Conservation (phyloP, 2,113 vertebrate species). For the Pygoscelis adeliae region DNA sequence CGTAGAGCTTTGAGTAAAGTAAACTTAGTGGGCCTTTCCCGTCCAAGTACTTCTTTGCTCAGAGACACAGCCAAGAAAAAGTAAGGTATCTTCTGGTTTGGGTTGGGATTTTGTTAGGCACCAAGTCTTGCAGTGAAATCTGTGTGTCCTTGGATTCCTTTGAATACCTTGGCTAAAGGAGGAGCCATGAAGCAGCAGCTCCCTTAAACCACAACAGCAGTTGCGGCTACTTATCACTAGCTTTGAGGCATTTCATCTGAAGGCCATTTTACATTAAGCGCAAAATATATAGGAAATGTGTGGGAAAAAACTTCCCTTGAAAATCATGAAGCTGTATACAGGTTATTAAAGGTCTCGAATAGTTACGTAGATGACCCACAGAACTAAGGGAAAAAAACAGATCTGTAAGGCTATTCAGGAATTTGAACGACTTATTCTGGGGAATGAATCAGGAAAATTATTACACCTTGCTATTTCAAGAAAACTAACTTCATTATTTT, state of each 20-base stretch:
- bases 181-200: not conserved
- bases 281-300: not conserved
- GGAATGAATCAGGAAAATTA: not conserved
- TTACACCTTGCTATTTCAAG: not conserved
- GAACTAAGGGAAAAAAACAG: not conserved
- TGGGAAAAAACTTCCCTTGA: not conserved
- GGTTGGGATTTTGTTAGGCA: not conserved
- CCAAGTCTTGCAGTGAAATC: not conserved
- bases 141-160: not conserved
- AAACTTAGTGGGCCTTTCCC: not conserved
- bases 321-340: not conserved
- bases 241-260: not conserved
- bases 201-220: not conserved
- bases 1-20: not conserved
- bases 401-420: not conserved
- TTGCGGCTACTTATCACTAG: not conserved
- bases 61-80: rapidly evolving
- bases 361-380: not conserved
- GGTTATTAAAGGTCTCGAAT: not conserved
- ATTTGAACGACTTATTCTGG: not conserved
- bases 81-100: not conserved
- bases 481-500: not conserved
- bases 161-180: not conserved
- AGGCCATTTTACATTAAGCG: not conserved
- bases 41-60: not conserved